Percentiles rank a stretch among this genome's conserved stretches.
Conservation (phyloP, 2,888 invertebrate genomes). For the Pyrrhia umbra region DNA sequence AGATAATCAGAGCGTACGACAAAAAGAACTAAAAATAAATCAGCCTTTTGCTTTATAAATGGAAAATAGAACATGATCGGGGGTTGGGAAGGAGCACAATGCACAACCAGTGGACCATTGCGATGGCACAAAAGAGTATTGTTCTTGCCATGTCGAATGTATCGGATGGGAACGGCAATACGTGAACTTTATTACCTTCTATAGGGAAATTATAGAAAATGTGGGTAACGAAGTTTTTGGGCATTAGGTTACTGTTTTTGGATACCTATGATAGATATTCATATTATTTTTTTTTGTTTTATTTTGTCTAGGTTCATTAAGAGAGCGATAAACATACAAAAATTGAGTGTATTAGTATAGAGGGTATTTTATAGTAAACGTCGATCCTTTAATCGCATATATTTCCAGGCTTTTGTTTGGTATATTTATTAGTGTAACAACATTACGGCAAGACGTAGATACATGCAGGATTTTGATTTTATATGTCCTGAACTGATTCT, state of each 20-base stretch:
- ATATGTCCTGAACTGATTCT: no score
- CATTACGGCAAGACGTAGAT: no score
- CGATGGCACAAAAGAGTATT: slow-evolving; percentile 84
- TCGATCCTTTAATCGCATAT: no score
- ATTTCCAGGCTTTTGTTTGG: no score
- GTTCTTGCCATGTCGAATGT: slow-evolving; percentile 87
- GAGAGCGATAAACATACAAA: no score
- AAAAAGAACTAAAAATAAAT: slow-evolving; percentile 73
- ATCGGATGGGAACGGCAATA: slow-evolving; percentile 80
- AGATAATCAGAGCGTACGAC: slow-evolving; percentile 60
- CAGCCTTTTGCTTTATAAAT: slow-evolving; percentile 77
- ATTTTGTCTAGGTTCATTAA: no score
- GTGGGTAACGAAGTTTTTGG: slow-evolving; percentile 14
- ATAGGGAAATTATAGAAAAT: slow-evolving; percentile 65
- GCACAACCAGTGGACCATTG: slow-evolving; percentile 82
- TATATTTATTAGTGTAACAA: no score
- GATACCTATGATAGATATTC: neutral
- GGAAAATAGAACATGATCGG: slow-evolving; percentile 82
- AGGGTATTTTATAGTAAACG: no score
- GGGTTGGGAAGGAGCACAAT: slow-evolving; percentile 78
- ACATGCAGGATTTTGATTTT: no score
- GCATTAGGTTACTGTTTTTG: slow-evolving; percentile 23
- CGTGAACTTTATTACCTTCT: slow-evolving; percentile 78
- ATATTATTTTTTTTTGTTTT: neutral
- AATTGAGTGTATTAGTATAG: no score